These are phyloP conservation scores for Andrena hattorfiana DNA, from an alignment of 2,888 invertebrate genomes.

Conservation along the genomic window DNA sequence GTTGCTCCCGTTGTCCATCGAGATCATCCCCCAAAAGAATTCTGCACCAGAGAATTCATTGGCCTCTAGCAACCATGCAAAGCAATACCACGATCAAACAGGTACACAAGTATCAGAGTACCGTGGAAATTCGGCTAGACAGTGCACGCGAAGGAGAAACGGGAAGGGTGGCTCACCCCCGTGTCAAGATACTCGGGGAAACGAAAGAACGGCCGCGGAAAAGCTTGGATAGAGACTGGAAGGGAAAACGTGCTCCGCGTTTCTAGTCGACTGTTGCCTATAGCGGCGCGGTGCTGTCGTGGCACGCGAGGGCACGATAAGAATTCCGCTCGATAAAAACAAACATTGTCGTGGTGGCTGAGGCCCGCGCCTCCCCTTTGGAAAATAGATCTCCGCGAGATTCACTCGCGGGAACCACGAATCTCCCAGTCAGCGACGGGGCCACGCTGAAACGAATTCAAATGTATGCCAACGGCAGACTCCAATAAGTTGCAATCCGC, in stretches of 20 bases:
- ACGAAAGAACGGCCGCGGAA: constrained; percentile 7
- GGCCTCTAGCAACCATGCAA: constrained; percentile 2
- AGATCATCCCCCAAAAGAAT: neutral
- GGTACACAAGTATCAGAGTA: constrained; percentile 14
- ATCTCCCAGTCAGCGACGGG: constrained; percentile 35
- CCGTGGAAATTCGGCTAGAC: constrained; percentile 30
- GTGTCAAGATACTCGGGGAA: constrained; percentile 47
- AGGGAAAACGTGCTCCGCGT: constrained; percentile 53
- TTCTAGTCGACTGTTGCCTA: constrained; percentile 30
- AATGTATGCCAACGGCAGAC: constrained; percentile 51
- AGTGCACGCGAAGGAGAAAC: constrained; percentile 29
- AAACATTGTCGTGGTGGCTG: constrained; percentile 66
- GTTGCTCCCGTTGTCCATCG: too few relatives aligned
- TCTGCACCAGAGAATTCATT: neutral
- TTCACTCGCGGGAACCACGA: constrained; percentile 42
- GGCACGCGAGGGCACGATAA: constrained; percentile 74
- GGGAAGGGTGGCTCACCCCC: constrained; percentile 28
- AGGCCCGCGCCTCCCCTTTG: constrained; percentile 22
- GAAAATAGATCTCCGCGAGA: constrained; percentile 56
- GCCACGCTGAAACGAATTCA: constrained; percentile 59
- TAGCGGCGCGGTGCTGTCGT: constrained; percentile 49
- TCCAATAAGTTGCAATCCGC: constrained; percentile 55
- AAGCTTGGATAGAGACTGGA: constrained; percentile 21
- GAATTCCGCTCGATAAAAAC: constrained; percentile 77
- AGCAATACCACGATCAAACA: neutral